Conservation (phyloP, 2,797 vertebrate genomes). For the Scyliorhinus canicula region DNA sequence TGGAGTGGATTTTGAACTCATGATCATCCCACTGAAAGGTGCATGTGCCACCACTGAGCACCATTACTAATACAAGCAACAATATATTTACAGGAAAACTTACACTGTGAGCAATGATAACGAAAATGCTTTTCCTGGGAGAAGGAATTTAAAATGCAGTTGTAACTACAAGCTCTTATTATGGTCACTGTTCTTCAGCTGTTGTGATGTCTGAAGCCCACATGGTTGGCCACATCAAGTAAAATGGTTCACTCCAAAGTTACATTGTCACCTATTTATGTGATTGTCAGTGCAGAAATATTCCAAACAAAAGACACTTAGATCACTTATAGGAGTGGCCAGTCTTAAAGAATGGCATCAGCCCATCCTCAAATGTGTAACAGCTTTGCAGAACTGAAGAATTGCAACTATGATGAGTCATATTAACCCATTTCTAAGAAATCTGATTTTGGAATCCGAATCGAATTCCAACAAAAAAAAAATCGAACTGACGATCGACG, state of each 20-base stretch:
- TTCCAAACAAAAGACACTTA: neutral
- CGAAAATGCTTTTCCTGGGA: neutral
- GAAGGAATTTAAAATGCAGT: neutral
- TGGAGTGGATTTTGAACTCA: too few species aligned
- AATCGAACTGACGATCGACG: neutral
- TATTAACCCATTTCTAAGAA: neutral
- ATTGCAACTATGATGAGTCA: neutral
- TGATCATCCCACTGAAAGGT: too few species aligned
- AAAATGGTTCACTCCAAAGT: neutral
- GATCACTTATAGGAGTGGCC: neutral
- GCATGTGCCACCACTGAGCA: too few species aligned
- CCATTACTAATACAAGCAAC: too few species aligned
- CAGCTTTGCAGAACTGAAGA: neutral
- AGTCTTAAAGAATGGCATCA: neutral
- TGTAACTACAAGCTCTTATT: neutral
- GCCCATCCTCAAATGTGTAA: neutral
- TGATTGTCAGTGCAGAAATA: neutral
- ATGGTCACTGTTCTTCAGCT: neutral
- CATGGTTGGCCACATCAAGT: too few species aligned
- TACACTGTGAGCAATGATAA: too few species aligned
- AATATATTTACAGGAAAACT: too few species aligned
- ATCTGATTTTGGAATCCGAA: neutral
- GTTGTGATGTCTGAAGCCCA: neutral
- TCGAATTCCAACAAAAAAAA: neutral
- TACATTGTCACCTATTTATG: neutral